Evolutionary conservation across 2,113 vertebrate genomes (phyloP), one percentile per base, ranked within the genome.

Genomic region (Haemorhous mexicanus): DNA sequence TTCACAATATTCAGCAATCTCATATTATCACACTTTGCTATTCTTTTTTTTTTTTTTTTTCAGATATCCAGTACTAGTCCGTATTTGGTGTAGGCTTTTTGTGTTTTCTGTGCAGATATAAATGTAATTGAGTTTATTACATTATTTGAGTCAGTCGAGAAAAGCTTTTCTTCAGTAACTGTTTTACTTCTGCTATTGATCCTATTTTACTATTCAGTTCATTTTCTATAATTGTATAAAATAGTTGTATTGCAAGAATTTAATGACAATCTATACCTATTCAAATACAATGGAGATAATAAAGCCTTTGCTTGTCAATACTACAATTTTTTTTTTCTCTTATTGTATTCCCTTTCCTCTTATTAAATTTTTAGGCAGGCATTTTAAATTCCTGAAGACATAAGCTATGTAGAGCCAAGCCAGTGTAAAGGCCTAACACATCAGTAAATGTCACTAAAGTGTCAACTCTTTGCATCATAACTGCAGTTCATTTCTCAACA

Each of bases 401-500:
- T 81, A 95, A 95, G 95, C 88, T 89, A 85, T 41, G 33, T 89
- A 92, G 49, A 94, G 91, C 69, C 80, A 70, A 74, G 70, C 85
- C 61, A 68, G 64, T 85, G 59, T 83, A 97, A 96, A 97, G 95
- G 90, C 94, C 93, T 96, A 96, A 81, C 94, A 91, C 95, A 97
- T 97, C 97, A 97, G 95, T 96, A 95, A 97, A 95, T 98, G 97
- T 97, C 98, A 98, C 90, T 47, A 6, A 97, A 95, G 97, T 98
- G 98, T 98, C 98, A 97, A 79, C 87, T 94, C 96, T 97, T 97
- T 97, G 96, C 96, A 97, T 98, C 97, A 95, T 97, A 97, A 96
- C 97, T 55, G 85, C 92, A 97, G 97, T 97, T 98, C 97, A 95
- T 98, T 98, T 97, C 96, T 97, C 96, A 84, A 17, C 96, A 81